Percentiles rank a stretch among this genome's conserved stretches.
Evolutionary conservation across 2,888 invertebrate species (phyloP).

Genomic region (Xylophagus ater): DNA sequence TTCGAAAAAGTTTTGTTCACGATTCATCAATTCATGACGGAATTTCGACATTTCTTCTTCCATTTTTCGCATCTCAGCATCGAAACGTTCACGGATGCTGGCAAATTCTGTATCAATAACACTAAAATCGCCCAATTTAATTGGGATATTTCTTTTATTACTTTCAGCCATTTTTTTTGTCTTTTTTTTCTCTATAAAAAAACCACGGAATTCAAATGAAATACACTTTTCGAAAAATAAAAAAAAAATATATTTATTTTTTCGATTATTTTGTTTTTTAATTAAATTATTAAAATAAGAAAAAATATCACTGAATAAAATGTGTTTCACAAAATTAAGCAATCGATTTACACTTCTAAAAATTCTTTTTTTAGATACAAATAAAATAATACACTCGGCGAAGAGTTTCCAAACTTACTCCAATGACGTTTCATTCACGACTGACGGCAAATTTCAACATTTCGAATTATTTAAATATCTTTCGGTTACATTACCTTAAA

Average conservation of each 20-base stretch:
- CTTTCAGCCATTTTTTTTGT: constrained; percentile 62
- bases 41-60: constrained; percentile 97
- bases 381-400: too few relatives aligned
- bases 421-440: constrained; percentile 10
- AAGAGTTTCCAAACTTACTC: not conserved
- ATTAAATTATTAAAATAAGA: too few relatives aligned
- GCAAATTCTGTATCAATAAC: constrained; percentile 95
- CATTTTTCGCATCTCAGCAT: constrained; percentile 96
- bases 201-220: too few relatives aligned
- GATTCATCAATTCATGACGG: constrained; percentile 83
- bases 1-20: constrained; percentile 86
- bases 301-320: too few relatives aligned
- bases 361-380: too few relatives aligned
- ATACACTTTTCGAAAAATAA: too few relatives aligned
- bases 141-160: constrained; percentile 82
- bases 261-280: too few relatives aligned
- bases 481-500: too few relatives aligned
- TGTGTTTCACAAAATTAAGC: too few relatives aligned
- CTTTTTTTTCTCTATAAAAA: constrained; percentile 15
- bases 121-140: constrained; percentile 87
- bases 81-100: constrained; percentile 89
- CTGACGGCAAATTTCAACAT: constrained; percentile 8
- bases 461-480: too few relatives aligned
- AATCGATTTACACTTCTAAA: too few relatives aligned
- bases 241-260: too few relatives aligned